phyloP scores from a whole-genome alignment of 2,888 invertebrate genomes.

The Ochlodes sylvanus region DNA sequence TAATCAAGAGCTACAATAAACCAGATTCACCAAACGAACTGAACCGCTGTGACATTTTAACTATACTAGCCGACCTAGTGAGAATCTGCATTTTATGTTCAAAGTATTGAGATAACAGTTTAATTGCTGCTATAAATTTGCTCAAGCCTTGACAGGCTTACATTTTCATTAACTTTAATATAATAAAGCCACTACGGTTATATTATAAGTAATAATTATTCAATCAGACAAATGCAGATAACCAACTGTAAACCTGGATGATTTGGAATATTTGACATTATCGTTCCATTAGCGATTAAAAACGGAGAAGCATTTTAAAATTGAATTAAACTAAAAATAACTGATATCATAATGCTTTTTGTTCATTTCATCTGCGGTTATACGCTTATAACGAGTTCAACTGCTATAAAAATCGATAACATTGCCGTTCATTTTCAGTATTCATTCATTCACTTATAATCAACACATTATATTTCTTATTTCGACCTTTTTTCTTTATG shows the following conservation, averaged over 20 bases:
- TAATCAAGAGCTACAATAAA: too few relatives aligned
- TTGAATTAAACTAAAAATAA: background rate
- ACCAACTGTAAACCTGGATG: too few relatives aligned
- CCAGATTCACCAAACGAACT: too few relatives aligned
- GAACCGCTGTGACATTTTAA: too few relatives aligned
- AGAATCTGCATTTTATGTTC: background rate
- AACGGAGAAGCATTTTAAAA: background rate
- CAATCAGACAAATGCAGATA: too few relatives aligned
- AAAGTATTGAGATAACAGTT: background rate
- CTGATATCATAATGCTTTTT: background rate
- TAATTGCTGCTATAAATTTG: too few relatives aligned
- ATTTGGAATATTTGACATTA: background rate
- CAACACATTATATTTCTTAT: background rate
- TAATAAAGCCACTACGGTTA: too few relatives aligned
- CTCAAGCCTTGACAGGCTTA: too few relatives aligned
- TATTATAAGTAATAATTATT: too few relatives aligned
- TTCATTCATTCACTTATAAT: conserved; percentile 2
- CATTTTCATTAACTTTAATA: too few relatives aligned
- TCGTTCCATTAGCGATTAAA: background rate
- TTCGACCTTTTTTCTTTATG: background rate
- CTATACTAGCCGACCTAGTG: too few relatives aligned
- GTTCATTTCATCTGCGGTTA: background rate
- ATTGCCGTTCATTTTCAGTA: background rate
- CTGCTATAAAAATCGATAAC: background rate
- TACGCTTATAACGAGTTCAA: background rate